Evolutionary conservation across 2,888 invertebrate genomes (phyloP), one percentile per base, ranked within the genome.

Genomic region (Carabus problematicus): DNA sequence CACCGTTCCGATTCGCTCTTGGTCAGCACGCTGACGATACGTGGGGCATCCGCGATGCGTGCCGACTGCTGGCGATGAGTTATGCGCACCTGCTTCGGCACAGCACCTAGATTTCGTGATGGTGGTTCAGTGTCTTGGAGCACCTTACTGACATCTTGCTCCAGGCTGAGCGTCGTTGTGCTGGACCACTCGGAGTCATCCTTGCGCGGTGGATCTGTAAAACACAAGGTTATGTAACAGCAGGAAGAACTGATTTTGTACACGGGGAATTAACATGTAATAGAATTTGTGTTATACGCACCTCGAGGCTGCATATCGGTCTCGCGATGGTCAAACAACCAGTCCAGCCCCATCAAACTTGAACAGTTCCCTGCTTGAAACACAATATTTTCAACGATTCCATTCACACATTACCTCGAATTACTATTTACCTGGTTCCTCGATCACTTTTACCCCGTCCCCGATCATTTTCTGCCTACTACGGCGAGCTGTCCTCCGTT

Each of bases 51-150:
- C 77, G 62, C 45, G 40, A 68, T 70, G 39, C 66, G 45, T 29
- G 62, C 49, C 11, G 63, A 70, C 18, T 71, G 72, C 62, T 62
- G 68, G 19, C 58, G 70, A 29, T 58, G 47, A 7, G 72, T 42
- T 4, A 71, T 74, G 72, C 58, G 71, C 7, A 70, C 82, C 81
- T 89, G 89, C 80, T 92, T 90, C 70, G 89, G 90, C 79, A 89
- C 89, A 72, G 89, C 90, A 70, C 91, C 91, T 75, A 90, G 85
- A 79, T 88, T 89, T 79, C 88, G 87, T 3, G 68, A 42, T 1
- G 79, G 74, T 3, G 80, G 79, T 12, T 78, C 77, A 1, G 79
- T 77, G 64, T 82, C 82, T 72, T 82, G 81, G 1, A 88, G 80
- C 55, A 88, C 79, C 79, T 88, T 86, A 74, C 84, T 81, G 75